Percentiles rank a stretch among this genome's conserved stretches.
phyloP scores from a whole-genome alignment of 2,113 vertebrate genomes.

The Alligator mississippiensis region DNA sequence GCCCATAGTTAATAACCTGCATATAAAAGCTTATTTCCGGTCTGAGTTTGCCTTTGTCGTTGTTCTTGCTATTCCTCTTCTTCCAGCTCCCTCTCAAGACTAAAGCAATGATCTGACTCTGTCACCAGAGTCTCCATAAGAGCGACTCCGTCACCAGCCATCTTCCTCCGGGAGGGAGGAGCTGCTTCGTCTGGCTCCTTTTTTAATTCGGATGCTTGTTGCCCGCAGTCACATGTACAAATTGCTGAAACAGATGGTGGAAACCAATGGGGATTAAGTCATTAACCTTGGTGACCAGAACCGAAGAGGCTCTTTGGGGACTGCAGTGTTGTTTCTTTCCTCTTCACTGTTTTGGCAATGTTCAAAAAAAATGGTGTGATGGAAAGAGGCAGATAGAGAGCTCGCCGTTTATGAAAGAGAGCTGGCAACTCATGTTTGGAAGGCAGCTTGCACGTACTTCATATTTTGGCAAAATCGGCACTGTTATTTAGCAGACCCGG shows the following conservation, averaged over 20 bases:
- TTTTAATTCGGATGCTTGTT: not conserved
- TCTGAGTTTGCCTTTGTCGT: not conserved
- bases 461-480: fast-evolving
- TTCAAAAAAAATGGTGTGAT: not conserved
- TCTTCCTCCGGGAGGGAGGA: not conserved
- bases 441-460: fast-evolving
- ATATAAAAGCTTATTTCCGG: not conserved
- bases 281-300: slow-evolving; percentile 53
- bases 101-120: fast-evolving
- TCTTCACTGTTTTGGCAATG: not conserved
- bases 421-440: not conserved
- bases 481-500: not conserved
- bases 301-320: not conserved
- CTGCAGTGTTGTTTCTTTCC: not conserved
- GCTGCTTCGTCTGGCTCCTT: not conserved
- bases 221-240: not conserved
- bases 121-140: not conserved
- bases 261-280: slow-evolving; percentile 37
- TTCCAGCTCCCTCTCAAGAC: not conserved
- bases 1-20: not conserved
- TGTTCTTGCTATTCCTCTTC: not conserved
- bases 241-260: slow-evolving; percentile 51
- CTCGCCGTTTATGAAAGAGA: not conserved
- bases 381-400: not conserved
- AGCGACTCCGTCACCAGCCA: not conserved